Conservation (phyloP, 2,113 vertebrate genomes). For the Gambusia holbrooki region DNA sequence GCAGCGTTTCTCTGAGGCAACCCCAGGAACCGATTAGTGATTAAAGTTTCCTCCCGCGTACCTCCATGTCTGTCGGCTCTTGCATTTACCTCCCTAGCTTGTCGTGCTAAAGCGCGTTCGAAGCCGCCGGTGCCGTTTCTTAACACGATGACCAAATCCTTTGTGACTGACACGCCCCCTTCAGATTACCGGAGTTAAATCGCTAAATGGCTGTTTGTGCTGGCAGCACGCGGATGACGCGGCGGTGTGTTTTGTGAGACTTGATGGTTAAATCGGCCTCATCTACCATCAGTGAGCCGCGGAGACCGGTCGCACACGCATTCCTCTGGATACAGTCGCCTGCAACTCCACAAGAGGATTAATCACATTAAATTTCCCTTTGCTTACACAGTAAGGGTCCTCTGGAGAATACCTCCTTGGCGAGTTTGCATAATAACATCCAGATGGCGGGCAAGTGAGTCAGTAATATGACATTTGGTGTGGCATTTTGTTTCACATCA, state of each 20-base stretch:
- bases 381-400: constrained; percentile 41
- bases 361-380: constrained; percentile 51
- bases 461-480: constrained; percentile 79
- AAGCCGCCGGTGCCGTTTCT: constrained; percentile 30
- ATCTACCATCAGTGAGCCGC: constrained; percentile 23
- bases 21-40: constrained; percentile 44
- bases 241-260: constrained; percentile 54
- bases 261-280: constrained; percentile 34
- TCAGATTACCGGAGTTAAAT: constrained; percentile 62
- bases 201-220: constrained; percentile 54
- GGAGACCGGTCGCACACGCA: constrained; percentile 5
- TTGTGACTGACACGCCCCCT: constrained; percentile 58
- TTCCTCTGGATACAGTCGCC: constrained; percentile 8
- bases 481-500: constrained; percentile 72
- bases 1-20: constrained; percentile 1
- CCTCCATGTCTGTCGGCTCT: constrained; percentile 14
- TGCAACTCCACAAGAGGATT: constrained; percentile 43
- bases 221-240: constrained; percentile 42
- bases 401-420: constrained; percentile 70
- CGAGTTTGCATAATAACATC: constrained; percentile 74
- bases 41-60: constrained; percentile 17
- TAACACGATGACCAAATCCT: constrained; percentile 25
- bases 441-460: constrained; percentile 80
- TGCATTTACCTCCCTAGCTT: constrained; percentile 32
- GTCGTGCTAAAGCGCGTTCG: constrained; percentile 20